These are phyloP conservation scores for Leucosticte australis DNA, from an alignment of 2,113 vertebrate species.

Conservation along the genomic window DNA sequence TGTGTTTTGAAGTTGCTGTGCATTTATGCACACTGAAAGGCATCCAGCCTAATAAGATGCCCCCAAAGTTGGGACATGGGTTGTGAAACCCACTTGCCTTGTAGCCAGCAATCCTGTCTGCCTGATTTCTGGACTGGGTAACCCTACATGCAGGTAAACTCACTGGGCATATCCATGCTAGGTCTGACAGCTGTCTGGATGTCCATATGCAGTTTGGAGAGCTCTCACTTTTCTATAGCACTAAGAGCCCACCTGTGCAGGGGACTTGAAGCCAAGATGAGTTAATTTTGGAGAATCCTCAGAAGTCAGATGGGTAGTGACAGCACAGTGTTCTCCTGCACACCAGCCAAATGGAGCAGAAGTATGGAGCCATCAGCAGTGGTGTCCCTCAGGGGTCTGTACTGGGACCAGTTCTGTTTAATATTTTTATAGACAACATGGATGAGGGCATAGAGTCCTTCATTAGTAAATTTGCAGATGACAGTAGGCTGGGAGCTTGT, in stretches of 20 bases:
- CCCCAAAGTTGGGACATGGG: background rate
- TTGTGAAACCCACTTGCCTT: background rate
- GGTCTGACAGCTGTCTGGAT: background rate
- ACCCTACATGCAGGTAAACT: background rate
- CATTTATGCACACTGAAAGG: background rate
- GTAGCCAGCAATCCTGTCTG: background rate
- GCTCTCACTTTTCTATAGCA: rapidly evolving
- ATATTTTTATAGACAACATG: too few species aligned
- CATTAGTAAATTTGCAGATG: too few species aligned
- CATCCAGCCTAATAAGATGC: background rate
- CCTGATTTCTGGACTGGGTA: background rate
- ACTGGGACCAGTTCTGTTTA: too few species aligned
- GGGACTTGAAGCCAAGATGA: background rate
- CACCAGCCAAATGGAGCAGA: background rate
- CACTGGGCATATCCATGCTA: background rate
- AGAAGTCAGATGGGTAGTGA: background rate
- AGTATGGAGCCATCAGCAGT: background rate
- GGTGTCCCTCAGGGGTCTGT: too few species aligned
- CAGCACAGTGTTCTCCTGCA: background rate
- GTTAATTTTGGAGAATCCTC: background rate
- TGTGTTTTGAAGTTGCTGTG: background rate
- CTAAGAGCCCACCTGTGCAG: background rate
- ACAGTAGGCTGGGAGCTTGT: too few species aligned
- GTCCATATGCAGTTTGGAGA: background rate
- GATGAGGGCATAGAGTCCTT: too few species aligned